Base-by-base conservation (phyloP, 2,113 vertebrate species). In the Rhegmatorhina hoffmannsi region DNA sequence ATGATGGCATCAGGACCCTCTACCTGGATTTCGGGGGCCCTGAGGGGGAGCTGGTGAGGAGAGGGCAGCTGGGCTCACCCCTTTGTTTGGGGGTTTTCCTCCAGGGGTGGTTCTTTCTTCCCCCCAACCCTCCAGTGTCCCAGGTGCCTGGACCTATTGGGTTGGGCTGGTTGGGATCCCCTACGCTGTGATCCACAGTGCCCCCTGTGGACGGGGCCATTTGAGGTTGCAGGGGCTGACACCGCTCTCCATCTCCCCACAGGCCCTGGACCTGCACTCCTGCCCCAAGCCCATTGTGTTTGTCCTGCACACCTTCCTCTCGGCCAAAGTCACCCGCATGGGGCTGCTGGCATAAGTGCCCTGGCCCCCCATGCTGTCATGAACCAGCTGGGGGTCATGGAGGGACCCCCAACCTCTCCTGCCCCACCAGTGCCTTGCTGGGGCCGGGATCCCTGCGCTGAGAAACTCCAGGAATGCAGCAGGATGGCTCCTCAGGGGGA, bases 281-380 rank as follows among this genome's bases (percentile, higher is more conserved):
- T 99, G 99, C 85, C 99, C 99, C 13, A 99, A 99, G 97, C 99
- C 99, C 4, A 97, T 99, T 59, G 99, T 99, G 58, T 99, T 99
- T 59, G 93, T 99, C 83, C 98, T 99, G 80, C 99, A 99, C 97
- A 99, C 99, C 13, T 99, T 99, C 98, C 98, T 99, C 78, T 99
- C 99, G 0, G 99, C 99, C 95, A 99, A 99, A 98, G 99, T 99
- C 95, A 99, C 99, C 40, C 99, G 99, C 31, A 98, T 99, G 98
- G 99, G 99, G 87, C 97, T 99, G 86, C 98, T 99, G 94, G 99
- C 98, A 20, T 99, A 97, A 91, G 98, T 97, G 46, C 17, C 69
- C 40, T 7, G 9, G 66, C 31, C 34, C 59, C 68, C 70, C 21
- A 56, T 78, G 78, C 68, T 83, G n/a, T 68, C 58, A 10, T 2